Percentiles rank a stretch among this genome's conserved stretches.
Evolutionary conservation across 1,140 invertebrate species (phyloP).

Genomic region (Galendromus occidentalis): DNA sequence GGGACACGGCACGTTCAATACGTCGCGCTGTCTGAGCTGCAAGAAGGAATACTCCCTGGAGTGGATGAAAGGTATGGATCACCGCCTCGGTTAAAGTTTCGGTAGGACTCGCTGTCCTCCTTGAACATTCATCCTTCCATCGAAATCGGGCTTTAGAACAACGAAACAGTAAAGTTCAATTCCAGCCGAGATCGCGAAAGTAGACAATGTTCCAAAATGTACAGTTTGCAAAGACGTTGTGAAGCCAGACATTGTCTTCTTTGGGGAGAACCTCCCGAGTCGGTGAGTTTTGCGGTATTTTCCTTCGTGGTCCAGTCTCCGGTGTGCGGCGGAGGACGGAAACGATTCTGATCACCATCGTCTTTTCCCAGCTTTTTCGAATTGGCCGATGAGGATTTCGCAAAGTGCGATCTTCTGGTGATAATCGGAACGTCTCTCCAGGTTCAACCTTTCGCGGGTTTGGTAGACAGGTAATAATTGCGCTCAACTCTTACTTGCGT

Average conservation of each 20-base stretch:
- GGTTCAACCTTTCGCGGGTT: constrained; percentile 84
- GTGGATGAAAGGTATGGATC: constrained; percentile 68
- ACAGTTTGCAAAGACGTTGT: constrained; percentile 48
- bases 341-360: too few relatives aligned
- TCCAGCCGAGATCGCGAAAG: not conserved
- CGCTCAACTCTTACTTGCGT: too few relatives aligned
- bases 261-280: constrained; percentile 64
- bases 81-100: too few relatives aligned
- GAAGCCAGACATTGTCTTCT: constrained; percentile 86
- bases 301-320: too few relatives aligned
- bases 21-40: constrained; percentile 61
- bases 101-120: too few relatives aligned
- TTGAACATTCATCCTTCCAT: too few relatives aligned
- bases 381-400: constrained; percentile 45
- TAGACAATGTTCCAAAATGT: constrained; percentile 35
- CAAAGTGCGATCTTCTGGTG: constrained; percentile 69
- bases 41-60: constrained; percentile 46
- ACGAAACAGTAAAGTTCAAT: too few relatives aligned
- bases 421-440: constrained; percentile 84
- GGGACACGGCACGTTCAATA: constrained; percentile 79
- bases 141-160: too few relatives aligned
- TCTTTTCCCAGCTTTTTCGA: constrained; percentile 31
- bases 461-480: constrained; percentile 50
- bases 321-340: too few relatives aligned
- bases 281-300: constrained; percentile 28